Percentiles rank a stretch among this genome's conserved stretches.
Conservation (phyloP, 2,888 invertebrate genomes). For the Drosophila recens region DNA sequence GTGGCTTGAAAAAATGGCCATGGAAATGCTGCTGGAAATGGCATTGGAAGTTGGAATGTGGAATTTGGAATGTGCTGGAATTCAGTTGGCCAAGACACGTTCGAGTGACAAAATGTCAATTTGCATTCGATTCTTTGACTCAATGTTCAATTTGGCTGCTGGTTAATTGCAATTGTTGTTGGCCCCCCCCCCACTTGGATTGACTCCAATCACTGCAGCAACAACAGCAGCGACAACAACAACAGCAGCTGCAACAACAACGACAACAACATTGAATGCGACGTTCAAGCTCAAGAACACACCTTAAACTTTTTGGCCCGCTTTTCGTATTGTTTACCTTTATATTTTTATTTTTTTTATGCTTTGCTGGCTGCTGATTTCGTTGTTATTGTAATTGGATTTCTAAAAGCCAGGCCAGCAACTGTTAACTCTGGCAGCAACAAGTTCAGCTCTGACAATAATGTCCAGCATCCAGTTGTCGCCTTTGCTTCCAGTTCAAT, state of each 20-base stretch:
- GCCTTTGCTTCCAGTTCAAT: slow-evolving; percentile 78
- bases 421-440: slow-evolving; percentile 34
- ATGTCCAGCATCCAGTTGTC: slow-evolving; percentile 48
- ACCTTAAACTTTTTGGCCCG: slow-evolving; percentile 77
- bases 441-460: slow-evolving; percentile 49
- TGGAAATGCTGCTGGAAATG: slow-evolving; percentile 46
- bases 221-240: background rate
- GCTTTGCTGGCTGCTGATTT: slow-evolving; percentile 5
- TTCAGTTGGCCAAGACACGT: slow-evolving; percentile 46
- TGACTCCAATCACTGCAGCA: slow-evolving; percentile 23
- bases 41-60: slow-evolving; percentile 42
- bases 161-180: slow-evolving; percentile 55
- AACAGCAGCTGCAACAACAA: slow-evolving; percentile 2
- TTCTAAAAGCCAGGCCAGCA: slow-evolving; percentile 42
- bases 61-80: slow-evolving; percentile 49
- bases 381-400: slow-evolving; percentile 47
- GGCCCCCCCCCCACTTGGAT: background rate
- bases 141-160: slow-evolving; percentile 57
- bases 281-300: slow-evolving; percentile 84
- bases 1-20: slow-evolving; percentile 62
- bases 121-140: slow-evolving; percentile 69
- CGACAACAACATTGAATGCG: slow-evolving; percentile 32
- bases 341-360: slow-evolving; percentile 31
- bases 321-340: slow-evolving; percentile 56
- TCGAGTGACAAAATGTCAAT: slow-evolving; percentile 77